phyloP scores from a whole-genome alignment of 2,797 vertebrate genomes.

The Chelon auratus region DNA sequence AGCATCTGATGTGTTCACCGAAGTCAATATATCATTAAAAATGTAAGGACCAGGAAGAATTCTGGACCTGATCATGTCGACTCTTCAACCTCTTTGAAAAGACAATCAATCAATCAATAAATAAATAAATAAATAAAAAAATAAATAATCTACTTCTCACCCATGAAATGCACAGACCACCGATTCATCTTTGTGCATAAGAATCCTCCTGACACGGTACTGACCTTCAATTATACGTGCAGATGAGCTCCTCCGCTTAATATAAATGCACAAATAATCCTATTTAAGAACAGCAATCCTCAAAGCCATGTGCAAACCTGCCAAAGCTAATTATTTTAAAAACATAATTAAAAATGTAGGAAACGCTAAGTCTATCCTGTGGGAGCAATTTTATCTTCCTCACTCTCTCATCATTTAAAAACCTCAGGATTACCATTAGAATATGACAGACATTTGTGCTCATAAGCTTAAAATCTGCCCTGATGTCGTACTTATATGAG shows the following conservation, averaged over 20 bases:
- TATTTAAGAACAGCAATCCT: constrained; percentile 20
- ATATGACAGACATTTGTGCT: not conserved
- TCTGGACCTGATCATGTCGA: constrained; percentile 42
- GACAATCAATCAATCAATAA: not conserved
- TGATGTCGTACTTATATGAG: not conserved
- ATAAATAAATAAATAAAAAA: not conserved
- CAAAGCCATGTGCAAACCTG: constrained; percentile 17
- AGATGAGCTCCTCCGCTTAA: constrained; percentile 26
- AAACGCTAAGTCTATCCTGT: constrained; percentile 5
- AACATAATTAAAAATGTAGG: constrained; percentile 36
- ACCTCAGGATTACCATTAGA: not conserved
- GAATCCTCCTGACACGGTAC: constrained; percentile 10
- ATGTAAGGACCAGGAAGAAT: constrained; percentile 33
- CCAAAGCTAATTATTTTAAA: constrained; percentile 22
- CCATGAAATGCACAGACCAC: not conserved
- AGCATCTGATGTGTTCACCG: constrained; percentile 52
- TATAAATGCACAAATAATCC: constrained; percentile 35
- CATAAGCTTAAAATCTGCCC: not conserved
- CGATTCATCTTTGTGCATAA: not conserved
- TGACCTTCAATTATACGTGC: constrained; percentile 35
- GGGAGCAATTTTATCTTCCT: not conserved
- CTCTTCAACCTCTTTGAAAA: constrained; percentile 4
- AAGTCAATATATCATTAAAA: constrained; percentile 64
- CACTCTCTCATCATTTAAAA: not conserved
- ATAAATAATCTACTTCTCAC: not conserved